Evolutionary conservation across 1,140 invertebrate genomes (phyloP), one percentile per base, ranked within the genome.

Genomic region (Temnothorax curvispinosus): DNA sequence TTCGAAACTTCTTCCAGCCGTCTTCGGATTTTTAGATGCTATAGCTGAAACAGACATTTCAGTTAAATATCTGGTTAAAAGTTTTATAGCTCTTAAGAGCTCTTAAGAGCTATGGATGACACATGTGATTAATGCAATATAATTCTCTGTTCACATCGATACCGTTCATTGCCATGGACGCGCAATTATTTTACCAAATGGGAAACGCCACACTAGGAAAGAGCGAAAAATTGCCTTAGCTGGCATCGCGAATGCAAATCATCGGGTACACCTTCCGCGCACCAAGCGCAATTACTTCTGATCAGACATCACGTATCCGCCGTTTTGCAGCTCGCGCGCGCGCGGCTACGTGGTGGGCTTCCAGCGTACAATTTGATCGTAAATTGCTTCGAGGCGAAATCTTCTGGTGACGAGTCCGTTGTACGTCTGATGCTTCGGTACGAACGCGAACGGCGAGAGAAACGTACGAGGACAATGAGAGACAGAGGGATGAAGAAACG

Each of bases 291-390:
- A 89, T 89, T 78, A 82, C 77, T 75, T 52, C 82, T 85, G 81
- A 88, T 90, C 85, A 76, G 47, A 50, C 50, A 85, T 90, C 90
- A 91, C 90, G 90, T 91, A 90, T 32, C 58, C 58, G 89, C 76
- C 75, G 89, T 90, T 90, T 90, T 62, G 82, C 62, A 90, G 47
- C 44, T 56, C 60, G 74, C 60, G 56, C 65, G 65, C 44, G 54
- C 44, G 11, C 35, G 27, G 52, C 78, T 82, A 72, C 80, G 80
- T 74, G 80, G 52, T 74, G 80, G 27, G 80, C 65, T 85, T 85
- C 35, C 58, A 50, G 71, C 21, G 54, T n/a, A 87, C 76, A 74
- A 88, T 90, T 90, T 86, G 87, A 90, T 90, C 76, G 89, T 75
- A 88, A 85, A 82, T 87, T 86, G 81, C 62, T 75, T 80, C 60